Percentiles rank a stretch among this genome's conserved stretches.
phyloP scores from a whole-genome alignment of 30 jellyfish, hydroid and myxozoan genomes.

The Clytia hemisphaerica region DNA sequence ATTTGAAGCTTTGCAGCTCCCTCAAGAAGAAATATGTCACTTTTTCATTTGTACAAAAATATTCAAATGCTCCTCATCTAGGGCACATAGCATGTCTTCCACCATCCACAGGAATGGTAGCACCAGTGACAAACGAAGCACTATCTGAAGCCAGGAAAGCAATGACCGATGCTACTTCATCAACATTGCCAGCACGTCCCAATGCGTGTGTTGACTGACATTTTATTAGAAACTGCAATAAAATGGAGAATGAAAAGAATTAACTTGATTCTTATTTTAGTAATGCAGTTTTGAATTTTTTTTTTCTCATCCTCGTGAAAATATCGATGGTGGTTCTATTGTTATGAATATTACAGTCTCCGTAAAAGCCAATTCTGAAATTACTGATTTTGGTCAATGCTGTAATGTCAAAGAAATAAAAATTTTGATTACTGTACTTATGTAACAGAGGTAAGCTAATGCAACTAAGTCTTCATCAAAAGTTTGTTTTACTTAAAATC shows the following conservation, averaged over 20 bases:
- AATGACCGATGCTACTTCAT: slow-evolving; percentile 77
- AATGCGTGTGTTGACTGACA: slow-evolving; percentile 84
- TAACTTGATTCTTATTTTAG: too few species aligned
- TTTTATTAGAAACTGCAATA: slow-evolving; percentile 53
- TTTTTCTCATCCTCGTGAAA: too few species aligned
- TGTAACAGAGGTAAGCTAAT: not conserved
- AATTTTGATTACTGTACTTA: not conserved
- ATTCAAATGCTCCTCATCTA: too few species aligned
- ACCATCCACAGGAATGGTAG: slow-evolving; percentile 84
- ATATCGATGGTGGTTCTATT: not conserved
- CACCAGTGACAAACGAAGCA: slow-evolving; percentile 89
- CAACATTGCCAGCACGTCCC: slow-evolving; percentile 79
- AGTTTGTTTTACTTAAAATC: not conserved
- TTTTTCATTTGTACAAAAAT: too few species aligned
- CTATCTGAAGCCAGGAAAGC: slow-evolving; percentile 92
- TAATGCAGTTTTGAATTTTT: too few species aligned
- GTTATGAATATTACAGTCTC: not conserved
- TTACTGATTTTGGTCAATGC: not conserved
- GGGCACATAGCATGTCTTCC: too few species aligned
- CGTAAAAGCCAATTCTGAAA: not conserved
- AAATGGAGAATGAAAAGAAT: not conserved
- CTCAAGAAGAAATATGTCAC: too few species aligned
- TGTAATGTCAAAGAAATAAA: not conserved
- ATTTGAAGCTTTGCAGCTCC: too few species aligned
- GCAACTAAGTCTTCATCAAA: not conserved